Conservation (phyloP, 2,113 vertebrate genomes). For the Brachyistius frenatus region DNA sequence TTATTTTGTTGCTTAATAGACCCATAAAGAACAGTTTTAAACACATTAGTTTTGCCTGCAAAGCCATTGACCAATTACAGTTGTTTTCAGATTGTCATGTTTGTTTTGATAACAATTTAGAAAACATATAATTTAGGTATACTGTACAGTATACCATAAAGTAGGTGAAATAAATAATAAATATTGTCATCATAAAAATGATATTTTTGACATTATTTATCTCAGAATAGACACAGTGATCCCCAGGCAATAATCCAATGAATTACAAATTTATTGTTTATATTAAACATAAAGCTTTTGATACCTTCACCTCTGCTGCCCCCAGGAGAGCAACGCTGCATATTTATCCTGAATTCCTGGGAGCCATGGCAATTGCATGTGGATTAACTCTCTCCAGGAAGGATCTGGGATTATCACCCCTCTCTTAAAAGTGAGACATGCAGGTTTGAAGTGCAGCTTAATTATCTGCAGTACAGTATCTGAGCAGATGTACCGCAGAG, state of each 20-base stretch:
- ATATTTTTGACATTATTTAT: neutral
- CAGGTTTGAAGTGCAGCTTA: constrained; percentile 12
- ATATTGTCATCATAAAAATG: neutral
- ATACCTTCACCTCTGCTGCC: constrained; percentile 6
- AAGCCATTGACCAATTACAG: no score
- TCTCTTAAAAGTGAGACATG: constrained; percentile 38
- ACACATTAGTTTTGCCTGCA: no score
- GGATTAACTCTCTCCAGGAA: constrained; percentile 66
- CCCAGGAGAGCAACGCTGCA: constrained; percentile 43
- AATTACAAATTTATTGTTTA: neutral
- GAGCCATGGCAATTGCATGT: constrained; percentile 68
- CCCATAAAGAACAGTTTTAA: no score
- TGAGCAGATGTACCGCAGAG: constrained; percentile 25
- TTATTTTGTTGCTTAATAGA: no score
- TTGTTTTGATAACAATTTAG: no score
- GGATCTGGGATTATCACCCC: constrained; percentile 41
- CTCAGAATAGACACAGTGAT: neutral
- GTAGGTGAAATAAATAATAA: neutral
- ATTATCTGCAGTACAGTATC: constrained; percentile 30
- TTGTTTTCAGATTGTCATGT: no score
- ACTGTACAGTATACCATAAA: neutral
- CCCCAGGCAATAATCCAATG: neutral
- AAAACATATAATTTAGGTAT: no score
- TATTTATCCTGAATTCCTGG: constrained; percentile 72
- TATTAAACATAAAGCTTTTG: constrained; percentile 11